phyloP scores from a whole-genome alignment of 1,140 invertebrate genomes.

The Drosophila erecta region DNA sequence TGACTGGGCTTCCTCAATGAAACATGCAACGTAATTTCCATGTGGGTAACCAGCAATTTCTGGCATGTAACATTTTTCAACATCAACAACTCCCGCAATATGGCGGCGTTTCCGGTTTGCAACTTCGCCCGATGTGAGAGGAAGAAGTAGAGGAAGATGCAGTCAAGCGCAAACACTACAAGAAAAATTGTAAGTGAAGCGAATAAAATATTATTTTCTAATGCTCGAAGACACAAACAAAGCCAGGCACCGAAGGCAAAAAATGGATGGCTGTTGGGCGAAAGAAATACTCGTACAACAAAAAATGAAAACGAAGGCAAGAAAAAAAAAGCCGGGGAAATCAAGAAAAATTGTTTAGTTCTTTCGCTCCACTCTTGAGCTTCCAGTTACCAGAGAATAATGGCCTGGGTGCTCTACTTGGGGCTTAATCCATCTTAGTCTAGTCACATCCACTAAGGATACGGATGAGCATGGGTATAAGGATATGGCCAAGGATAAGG shows the following conservation, averaged over 20 bases:
- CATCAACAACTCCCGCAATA: constrained; percentile 83
- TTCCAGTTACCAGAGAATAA: constrained; percentile 27
- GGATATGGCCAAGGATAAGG: constrained; percentile 15
- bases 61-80: constrained; percentile 83
- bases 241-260: constrained; percentile 3
- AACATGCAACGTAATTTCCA: constrained; percentile 82
- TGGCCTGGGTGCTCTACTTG: constrained; percentile 59
- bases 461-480: constrained; percentile 1
- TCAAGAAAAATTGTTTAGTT: constrained; percentile 80
- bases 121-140: neutral
- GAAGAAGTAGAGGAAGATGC: constrained; percentile 11
- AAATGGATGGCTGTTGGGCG: constrained; percentile 37
- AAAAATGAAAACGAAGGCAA: constrained; percentile 27
- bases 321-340: constrained; percentile 51
- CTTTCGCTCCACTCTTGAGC: constrained; percentile 17
- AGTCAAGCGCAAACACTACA: constrained; percentile 75
- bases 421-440: constrained; percentile 83
- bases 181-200: constrained; percentile 82
- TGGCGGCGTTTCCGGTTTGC: constrained; percentile 52
- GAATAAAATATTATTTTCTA: constrained; percentile 84
- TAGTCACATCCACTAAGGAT: constrained; percentile 63
- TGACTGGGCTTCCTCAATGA: constrained; percentile 48
- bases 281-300: neutral
- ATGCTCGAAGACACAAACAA: constrained; percentile 67
- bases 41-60: constrained; percentile 83